Evolutionary conservation across 2,113 vertebrate genomes (phyloP).

Genomic region (Nibea coibor): DNA sequence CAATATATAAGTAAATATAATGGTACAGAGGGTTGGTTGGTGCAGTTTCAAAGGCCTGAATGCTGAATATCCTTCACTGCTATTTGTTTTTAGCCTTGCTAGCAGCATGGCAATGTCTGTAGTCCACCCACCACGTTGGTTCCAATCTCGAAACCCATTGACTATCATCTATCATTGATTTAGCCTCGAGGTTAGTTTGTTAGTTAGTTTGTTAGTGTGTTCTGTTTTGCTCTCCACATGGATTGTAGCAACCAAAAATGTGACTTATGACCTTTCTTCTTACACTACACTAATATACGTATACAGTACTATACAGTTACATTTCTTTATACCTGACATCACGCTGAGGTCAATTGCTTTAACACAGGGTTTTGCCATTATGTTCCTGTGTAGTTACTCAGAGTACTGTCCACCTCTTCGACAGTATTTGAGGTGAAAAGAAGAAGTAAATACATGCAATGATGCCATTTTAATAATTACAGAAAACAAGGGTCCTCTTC

Average conservation of each 20-base stretch:
- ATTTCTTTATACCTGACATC: neutral
- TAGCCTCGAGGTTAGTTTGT: too few relatives aligned
- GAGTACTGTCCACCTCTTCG: neutral
- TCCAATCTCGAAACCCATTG: too few relatives aligned
- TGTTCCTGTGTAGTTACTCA: neutral
- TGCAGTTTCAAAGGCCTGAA: neutral
- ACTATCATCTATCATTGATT: too few relatives aligned
- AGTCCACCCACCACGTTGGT: neutral
- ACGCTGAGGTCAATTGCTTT: neutral
- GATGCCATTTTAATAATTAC: conserved; percentile 23
- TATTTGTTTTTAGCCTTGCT: neutral
- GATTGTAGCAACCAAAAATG: too few relatives aligned
- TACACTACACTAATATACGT: too few relatives aligned
- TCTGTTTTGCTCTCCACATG: too few relatives aligned
- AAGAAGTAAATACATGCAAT: neutral
- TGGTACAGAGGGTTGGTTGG: neutral
- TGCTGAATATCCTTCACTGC: neutral
- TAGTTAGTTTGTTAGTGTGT: too few relatives aligned
- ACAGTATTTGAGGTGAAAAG: too few relatives aligned
- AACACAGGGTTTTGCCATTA: neutral
- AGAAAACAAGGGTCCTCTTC: neutral
- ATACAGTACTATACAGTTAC: neutral
- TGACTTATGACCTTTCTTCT: neutral
- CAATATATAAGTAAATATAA: neutral
- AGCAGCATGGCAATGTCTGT: neutral